phyloP scores from a whole-genome alignment of 2,113 vertebrate species.

The Scophthalmus maximus region DNA sequence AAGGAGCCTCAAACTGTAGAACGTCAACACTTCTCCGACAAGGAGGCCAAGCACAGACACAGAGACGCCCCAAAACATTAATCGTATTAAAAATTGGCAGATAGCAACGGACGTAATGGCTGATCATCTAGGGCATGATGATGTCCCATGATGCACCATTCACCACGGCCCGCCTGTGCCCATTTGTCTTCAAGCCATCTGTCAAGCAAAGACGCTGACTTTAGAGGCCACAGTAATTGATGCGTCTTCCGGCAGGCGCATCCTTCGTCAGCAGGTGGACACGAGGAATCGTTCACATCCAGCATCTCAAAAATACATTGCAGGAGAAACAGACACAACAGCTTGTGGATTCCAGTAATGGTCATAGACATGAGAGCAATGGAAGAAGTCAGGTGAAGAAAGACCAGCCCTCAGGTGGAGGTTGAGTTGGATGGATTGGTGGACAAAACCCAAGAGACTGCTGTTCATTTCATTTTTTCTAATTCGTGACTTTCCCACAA shows the following conservation, averaged over 20 bases:
- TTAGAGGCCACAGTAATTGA: constrained; percentile 52
- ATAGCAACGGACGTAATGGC: constrained; percentile 64
- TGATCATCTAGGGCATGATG: constrained; percentile 71
- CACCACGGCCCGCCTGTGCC: constrained; percentile 17
- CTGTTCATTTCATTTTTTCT: no score
- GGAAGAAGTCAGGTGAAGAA: no score
- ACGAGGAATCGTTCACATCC: constrained; percentile 71
- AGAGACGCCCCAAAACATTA: constrained; percentile 4
- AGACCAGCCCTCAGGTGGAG: no score
- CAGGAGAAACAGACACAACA: constrained; percentile 39
- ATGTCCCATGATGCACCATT: constrained; percentile 55
- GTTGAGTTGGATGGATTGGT: no score
- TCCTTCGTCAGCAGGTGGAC: constrained; percentile 73
- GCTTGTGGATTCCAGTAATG: constrained; percentile 48
- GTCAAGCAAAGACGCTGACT: constrained; percentile 64
- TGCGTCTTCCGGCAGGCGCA: constrained; percentile 56
- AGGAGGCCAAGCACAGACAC: constrained; percentile 12
- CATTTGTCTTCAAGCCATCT: constrained; percentile 61
- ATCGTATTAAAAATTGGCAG: constrained; percentile 55
- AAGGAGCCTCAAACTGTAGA: constrained; percentile 33
- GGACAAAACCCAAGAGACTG: no score
- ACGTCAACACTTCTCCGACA: constrained; percentile 12
- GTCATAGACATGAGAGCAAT: no score
- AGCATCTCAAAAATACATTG: constrained; percentile 57
- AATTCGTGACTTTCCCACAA: no score